Conservation (phyloP, 2,888 invertebrate genomes). For the Drosophila rubida region DNA sequence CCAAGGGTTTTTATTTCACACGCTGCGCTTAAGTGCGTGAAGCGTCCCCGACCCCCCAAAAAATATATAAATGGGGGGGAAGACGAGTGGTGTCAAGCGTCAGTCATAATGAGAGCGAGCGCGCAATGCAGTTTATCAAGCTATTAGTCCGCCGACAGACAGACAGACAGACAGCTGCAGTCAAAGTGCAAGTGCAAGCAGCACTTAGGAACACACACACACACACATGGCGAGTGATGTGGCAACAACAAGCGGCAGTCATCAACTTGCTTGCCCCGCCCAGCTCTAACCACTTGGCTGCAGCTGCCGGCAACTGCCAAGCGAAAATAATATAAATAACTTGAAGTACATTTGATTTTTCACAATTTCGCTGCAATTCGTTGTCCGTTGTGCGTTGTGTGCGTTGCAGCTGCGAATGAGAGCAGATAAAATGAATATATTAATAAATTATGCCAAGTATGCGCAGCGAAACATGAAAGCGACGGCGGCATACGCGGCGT, state of each 20-base stretch:
- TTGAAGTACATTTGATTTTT: slow-evolving; percentile 71
- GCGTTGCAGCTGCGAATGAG: slow-evolving; percentile 35
- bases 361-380: slow-evolving; percentile 63
- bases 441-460: slow-evolving; percentile 50
- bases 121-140: slow-evolving; percentile 70
- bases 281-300: neutral
- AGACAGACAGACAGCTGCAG: slow-evolving; percentile 35
- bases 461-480: slow-evolving; percentile 29
- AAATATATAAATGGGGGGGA: too few species aligned
- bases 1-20: neutral
- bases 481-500: slow-evolving; percentile 34
- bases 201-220: slow-evolving; percentile 56
- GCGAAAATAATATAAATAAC: slow-evolving; percentile 61
- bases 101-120: slow-evolving; percentile 63
- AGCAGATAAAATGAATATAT: slow-evolving; percentile 38
- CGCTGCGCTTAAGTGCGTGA: neutral
- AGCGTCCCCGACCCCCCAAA: too few species aligned
- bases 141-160: slow-evolving; percentile 60
- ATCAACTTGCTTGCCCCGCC: slow-evolving; percentile 56
- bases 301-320: slow-evolving; percentile 35
- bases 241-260: slow-evolving; percentile 46
- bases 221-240: slow-evolving; percentile 15
- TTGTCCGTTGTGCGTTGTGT: slow-evolving; percentile 9
- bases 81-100: slow-evolving; percentile 19
- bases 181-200: slow-evolving; percentile 65